Base-by-base conservation (phyloP, 2,113 vertebrate genomes). In the Dendropsophus ebraccatus region DNA sequence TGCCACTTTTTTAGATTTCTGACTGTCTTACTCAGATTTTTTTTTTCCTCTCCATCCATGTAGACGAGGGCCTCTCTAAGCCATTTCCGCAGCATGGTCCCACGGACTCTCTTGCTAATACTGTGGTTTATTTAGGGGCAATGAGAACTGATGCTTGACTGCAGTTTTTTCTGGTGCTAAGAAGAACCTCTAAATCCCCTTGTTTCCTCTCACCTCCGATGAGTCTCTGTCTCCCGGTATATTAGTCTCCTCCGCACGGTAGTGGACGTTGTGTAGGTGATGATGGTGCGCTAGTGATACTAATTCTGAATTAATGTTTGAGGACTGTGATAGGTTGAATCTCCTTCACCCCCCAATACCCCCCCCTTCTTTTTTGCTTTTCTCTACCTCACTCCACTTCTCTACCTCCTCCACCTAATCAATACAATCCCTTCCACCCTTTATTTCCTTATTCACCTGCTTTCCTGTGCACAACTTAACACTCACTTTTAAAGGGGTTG, bases 121-220 rank as follows among this genome's bases (percentile, higher is more conserved):
- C 50, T 23, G 30, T 56, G 30, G 16, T 12, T 0, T 56, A 56
- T 50, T 28, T 76, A 76, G 52, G 25, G 47, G 74, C 5, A 49
- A 11, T 49, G 21, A 56, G 9, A 41, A 77, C 2, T 8, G 14
- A 30, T 54, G 49, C 74, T 54, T 77, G 28, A 77, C 11, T 77
- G 49, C 74, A 77, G 30, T 16, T 7, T 54, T 45, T 67, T 67
- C 56, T 81, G 79, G 56, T 81, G 58, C 58, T 49, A 67, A 78
- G 16, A 62, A 62, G 25, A 45, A 9, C 13, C 12, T 37, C 13
- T 82, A 35, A 21, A 45, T 73, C 35, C 70, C 23, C 12, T n/a
- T 28, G n/a, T 49, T 10, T 30, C 23, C 23, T 14, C 13, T 9
- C 47, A 4, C 2, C 12, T 16, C 72, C n/a, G n/a, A 8, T 21